Conservation (phyloP, 2,888 invertebrate genomes). For the Platerodrilus igneus region DNA sequence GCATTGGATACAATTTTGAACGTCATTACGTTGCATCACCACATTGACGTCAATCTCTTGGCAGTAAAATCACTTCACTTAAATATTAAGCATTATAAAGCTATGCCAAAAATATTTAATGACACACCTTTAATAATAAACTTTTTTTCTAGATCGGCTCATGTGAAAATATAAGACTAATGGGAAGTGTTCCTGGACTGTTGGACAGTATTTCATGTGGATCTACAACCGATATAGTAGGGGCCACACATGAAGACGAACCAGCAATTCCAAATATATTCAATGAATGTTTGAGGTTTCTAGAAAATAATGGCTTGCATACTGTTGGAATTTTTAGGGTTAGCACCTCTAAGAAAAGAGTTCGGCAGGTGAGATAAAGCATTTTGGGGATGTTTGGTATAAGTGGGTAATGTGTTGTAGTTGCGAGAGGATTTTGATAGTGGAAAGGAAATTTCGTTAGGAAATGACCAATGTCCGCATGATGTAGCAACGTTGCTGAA, state of each 20-base stretch:
- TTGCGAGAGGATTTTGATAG: conserved; percentile 87
- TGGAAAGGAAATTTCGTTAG: conserved; percentile 67
- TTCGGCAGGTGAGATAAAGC: conserved; percentile 72
- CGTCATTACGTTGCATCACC: no score
- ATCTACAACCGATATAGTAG: conserved; percentile 47
- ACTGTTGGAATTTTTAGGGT: conserved; percentile 89
- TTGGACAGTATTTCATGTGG: conserved; percentile 47
- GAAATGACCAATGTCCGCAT: conserved; percentile 81
- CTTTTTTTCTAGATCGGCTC: conserved; percentile 69
- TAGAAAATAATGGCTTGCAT: conserved; percentile 74
- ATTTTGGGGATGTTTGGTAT: no score
- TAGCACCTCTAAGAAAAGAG: conserved; percentile 86
- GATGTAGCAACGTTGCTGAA: conserved; percentile 91
- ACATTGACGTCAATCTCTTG: no score
- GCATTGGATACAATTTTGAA: no score
- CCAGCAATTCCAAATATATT: conserved; percentile 73
- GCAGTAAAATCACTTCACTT: no score
- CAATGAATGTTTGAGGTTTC: conserved; percentile 73
- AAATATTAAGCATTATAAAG: no score
- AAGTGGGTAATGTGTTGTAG: no score
- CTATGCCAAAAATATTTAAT: no score
- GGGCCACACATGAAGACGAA: conserved; percentile 45
- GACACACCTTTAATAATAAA: no score
- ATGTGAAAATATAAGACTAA: conserved; percentile 65
- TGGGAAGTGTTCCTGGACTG: conserved; percentile 49